A percentile compares a stretch with the other conserved stretches of the same genome.
These are phyloP conservation scores for Dioctria linearis DNA, from an alignment of 2,888 invertebrate genomes.

Conservation along the genomic window DNA sequence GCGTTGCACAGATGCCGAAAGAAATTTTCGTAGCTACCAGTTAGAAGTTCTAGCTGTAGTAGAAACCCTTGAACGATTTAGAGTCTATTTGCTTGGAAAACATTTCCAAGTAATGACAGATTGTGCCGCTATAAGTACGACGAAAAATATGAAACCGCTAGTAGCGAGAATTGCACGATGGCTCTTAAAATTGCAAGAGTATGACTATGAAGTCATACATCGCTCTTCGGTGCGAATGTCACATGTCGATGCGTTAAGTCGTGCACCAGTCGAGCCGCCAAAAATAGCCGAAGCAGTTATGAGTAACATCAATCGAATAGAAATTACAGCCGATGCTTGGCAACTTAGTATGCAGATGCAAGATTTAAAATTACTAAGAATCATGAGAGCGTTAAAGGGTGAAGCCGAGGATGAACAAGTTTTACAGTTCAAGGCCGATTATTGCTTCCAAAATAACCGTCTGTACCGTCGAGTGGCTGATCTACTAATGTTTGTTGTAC, in stretches of 20 bases:
- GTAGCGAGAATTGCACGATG: slow-evolving; percentile 63
- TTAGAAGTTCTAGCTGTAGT: slow-evolving; percentile 67
- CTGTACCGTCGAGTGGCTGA: not conserved
- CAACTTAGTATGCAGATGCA: slow-evolving; percentile 56
- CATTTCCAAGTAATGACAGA: slow-evolving; percentile 64
- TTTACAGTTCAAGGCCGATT: slow-evolving; percentile 14
- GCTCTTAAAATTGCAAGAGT: slow-evolving; percentile 61
- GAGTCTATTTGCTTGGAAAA: slow-evolving; percentile 65
- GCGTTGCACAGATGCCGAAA: slow-evolving; percentile 64
- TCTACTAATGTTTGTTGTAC: slow-evolving; percentile 56
- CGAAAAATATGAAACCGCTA: slow-evolving; percentile 62
- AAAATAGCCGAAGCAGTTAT: slow-evolving; percentile 27
- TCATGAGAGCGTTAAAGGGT: not conserved
- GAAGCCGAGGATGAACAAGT: not conserved
- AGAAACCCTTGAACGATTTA: slow-evolving; percentile 63
- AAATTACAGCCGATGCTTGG: slow-evolving; percentile 1
- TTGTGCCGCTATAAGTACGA: slow-evolving; percentile 64
- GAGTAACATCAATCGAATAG: not conserved
- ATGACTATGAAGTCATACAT: slow-evolving; percentile 57
- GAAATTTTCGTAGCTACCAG: slow-evolving; percentile 66
- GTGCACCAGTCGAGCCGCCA: slow-evolving; percentile 59
- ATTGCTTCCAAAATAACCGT: not conserved
- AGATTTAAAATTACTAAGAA: slow-evolving; percentile 44
- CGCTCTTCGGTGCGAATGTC: slow-evolving; percentile 62
- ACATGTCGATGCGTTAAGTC: slow-evolving; percentile 65